A percentile compares a stretch with the other conserved stretches of the same genome.
phyloP scores from a whole-genome alignment of 2,888 invertebrate genomes.

The Acleris sparsana region DNA sequence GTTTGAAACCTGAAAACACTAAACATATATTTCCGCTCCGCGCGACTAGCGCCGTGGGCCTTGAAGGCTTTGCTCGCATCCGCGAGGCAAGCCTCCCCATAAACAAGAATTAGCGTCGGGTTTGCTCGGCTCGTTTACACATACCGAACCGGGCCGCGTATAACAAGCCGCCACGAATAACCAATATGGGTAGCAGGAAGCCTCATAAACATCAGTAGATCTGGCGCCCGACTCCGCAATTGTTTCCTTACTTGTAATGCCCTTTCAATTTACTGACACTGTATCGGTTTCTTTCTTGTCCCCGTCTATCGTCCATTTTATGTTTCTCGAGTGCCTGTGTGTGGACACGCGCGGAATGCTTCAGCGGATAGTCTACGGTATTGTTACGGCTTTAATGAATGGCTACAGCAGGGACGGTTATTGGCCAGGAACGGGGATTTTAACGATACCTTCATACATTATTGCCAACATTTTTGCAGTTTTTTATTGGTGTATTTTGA shows the following conservation, averaged over 20 bases:
- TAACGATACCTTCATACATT: no score
- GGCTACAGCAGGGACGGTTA: no score
- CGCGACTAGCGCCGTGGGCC: constrained; percentile 7
- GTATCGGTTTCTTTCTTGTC: constrained; percentile 22
- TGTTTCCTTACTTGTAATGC: constrained; percentile 60
- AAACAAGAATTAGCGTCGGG: constrained; percentile 81
- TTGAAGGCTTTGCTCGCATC: constrained; percentile 56
- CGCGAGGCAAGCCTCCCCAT: constrained; percentile 68
- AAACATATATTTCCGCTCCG: constrained; percentile 11
- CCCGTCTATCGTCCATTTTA: constrained; percentile 10
- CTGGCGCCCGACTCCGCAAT: constrained; percentile 61
- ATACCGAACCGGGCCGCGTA: constrained; percentile 72
- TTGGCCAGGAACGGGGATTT: no score
- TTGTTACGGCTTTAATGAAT: neutral
- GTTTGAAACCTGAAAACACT: neutral
- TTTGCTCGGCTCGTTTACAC: constrained; percentile 78
- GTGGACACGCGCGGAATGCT: no score
- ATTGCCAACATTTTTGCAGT: no score
- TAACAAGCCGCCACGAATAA: constrained; percentile 69
- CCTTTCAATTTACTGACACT: constrained; percentile 36
- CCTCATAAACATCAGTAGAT: constrained; percentile 68
- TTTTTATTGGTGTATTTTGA: no score
- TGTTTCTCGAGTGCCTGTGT: neutral
- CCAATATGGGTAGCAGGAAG: constrained; percentile 74
- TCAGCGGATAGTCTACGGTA: no score